Evolutionary conservation across 2,113 vertebrate species (phyloP).

Genomic region (Ctenodactylus gundi): DNA sequence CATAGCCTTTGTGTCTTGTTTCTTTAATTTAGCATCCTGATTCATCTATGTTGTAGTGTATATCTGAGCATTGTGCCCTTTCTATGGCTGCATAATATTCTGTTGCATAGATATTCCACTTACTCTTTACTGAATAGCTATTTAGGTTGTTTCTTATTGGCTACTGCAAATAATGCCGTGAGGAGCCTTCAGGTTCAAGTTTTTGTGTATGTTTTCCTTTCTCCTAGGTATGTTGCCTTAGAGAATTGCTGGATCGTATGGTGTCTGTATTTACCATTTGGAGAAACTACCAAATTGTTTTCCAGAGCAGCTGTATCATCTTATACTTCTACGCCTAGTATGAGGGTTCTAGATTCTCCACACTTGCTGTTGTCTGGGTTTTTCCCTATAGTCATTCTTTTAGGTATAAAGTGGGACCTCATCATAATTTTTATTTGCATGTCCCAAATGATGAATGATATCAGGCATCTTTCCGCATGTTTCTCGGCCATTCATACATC

Average conservation of each 20-base stretch:
- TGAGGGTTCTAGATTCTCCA: neutral
- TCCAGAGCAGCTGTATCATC: neutral
- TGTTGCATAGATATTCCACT: too few species aligned
- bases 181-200: neutral
- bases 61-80: neutral
- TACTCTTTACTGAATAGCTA: neutral
- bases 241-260: neutral
- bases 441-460: neutral
- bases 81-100: neutral
- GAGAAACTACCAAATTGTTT: neutral
- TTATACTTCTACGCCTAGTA: neutral
- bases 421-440: conserved; percentile 11
- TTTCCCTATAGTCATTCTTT: neutral
- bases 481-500: neutral
- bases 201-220: neutral
- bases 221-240: neutral
- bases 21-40: neutral
- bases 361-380: neutral
- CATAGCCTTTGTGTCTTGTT: neutral
- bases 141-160: neutral
- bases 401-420: neutral
- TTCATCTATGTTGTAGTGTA: neutral
- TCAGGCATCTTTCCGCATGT: neutral
- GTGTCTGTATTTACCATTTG: neutral
- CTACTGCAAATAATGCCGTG: neutral